Base-by-base conservation (phyloP, 1,140 invertebrate species). In the Lepidurus packardi region DNA sequence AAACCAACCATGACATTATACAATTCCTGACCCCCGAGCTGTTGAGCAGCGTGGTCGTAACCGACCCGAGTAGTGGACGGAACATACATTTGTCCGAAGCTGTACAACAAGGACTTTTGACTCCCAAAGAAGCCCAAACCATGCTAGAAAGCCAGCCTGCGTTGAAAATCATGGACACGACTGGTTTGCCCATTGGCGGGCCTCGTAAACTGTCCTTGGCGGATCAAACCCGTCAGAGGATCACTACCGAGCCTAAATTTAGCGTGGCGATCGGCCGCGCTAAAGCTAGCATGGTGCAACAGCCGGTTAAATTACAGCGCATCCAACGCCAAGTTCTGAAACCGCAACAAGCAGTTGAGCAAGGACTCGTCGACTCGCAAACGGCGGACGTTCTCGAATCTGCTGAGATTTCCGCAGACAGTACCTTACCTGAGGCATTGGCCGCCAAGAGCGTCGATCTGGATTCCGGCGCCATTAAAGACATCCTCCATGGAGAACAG, bases 381-480 rank as follows among this genome's bases (percentile, higher is more conserved):
- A 94, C 93, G 7, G 91, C 89, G 0, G 85, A 89, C 25, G 86
- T 92, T 25, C 86, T 95, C n/a, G 85, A 90, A 78, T 84, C 86
- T 65, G 84, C 86, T 25, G 88, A 90, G 81, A 90, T 89, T 11
- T 87, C 88, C 74, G 86, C 87, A 9, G 47, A 78, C 0, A 82
- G 95, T 21, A 90, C 88, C 21, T 86, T 95, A 11, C 88, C 88
- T 79, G 92, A 96, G 84, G 93, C 94, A 16, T 88, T 97, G 25
- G 89, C 90, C 78, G 85, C 87, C 73, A 91, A 92, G 4, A 87
- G 92, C 79, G 87, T 97, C 78, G 90, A 96, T 86, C 89, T 90
- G 11, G 87, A 90, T 43, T 88, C 88, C 76, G 94, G 96, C 1
- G 88, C 89, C 74, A 92, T 98, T 77, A 86, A 91, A n/a, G 93